Evolutionary conservation across 2,888 invertebrate genomes (phyloP), one percentile per base, ranked within the genome.

Genomic region (Epirrhoe tristata): DNA sequence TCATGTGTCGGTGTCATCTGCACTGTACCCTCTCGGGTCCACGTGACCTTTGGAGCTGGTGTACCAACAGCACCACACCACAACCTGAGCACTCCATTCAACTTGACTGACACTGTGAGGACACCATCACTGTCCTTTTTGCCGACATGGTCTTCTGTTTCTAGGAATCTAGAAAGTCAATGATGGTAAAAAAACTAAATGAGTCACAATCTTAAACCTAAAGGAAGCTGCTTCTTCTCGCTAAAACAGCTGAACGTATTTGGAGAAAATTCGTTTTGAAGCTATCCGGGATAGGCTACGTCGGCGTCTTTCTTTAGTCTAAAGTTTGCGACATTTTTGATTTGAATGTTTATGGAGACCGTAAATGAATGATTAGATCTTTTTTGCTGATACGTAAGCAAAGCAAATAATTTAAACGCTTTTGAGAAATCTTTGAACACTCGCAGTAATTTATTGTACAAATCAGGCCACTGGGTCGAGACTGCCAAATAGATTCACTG

Each of bases 11-110:
- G 81, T 0, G 80, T 79, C 5, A 95, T 93, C 90, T 95, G 31
- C 80, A 87, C 50, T 87, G 90, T 70, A 68, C 88, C 67, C 90
- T 95, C 75, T 65, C 93, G 92, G 3, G 86, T 90, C 96, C 96
- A 96, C 0, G 91, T 87, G 5, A 96, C 91, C 12, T 79, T 84
- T 0, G 96, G 96, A 0, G 94, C 89, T 0, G 96, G 96, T 52
- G 93, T 91, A 5, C 95, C 96, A 10, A 94, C 94, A 0, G 93
- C 95, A 0, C 95, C 95, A 78, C 96, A 96, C 88, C 96, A 95
- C 61, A 96, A 79, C 0, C 95, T 94, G 0, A 96, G 87, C 31
- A 80, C 74, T 0, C 81, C 83, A 31, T 86, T 86, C 1, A 85
- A 83, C 50, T 79, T 79, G 0, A 92, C 85, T 0, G 86, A 78